Base-by-base conservation (phyloP, 2,113 vertebrate genomes). In the Riparia riparia region DNA sequence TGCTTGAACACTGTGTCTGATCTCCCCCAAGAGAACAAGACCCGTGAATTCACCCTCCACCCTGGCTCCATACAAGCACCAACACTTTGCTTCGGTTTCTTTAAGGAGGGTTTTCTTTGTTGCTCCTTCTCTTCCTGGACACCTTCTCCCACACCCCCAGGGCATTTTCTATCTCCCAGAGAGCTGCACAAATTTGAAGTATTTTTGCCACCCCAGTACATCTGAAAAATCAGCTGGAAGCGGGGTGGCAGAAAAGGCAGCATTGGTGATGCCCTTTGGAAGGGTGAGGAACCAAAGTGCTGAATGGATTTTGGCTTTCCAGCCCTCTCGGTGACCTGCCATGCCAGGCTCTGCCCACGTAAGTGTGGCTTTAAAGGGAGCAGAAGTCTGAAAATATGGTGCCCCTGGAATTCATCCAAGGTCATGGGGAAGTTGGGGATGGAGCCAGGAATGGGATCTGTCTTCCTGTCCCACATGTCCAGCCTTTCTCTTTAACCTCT, bases 371-470 rank as follows among this genome's bases (percentile, higher is more conserved):
- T 41, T 29, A 24, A 82, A 71, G 2, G 41, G 39, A 89, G 26
- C 70, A 82, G 77, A 56, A 82, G 18, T 41, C 32, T 58, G 82
- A 88, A 96, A 85, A 82, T 25, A 45, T 77, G 63, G 26, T 90
- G 66, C 13, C 39, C 29, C 70, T 95, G 74, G 89, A 93, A 61
- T 76, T 49, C 28, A 21, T 44, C 54, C 92, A 86, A 83, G 71
- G 54, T 81, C 66, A 42, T 10, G 10, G 39, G 44, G 47, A 91
- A 60, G 44, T 5, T 0, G 0, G 25, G 44, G 76, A 47, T 21
- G 51, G 94, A 96, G 68, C 25, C 69, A 84, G 84, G 78, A 96
- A 77, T 60, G 51, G 65, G 82, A 61, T 69, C 29, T 76, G 66
- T 26, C 32, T 90, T 90, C 63, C 60, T 86, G 65, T 84, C 53